A percentile compares a stretch with the other conserved stretches of the same genome.
phyloP scores from a whole-genome alignment of 2,113 vertebrate genomes.

The Sarotherodon lohbergeri region DNA sequence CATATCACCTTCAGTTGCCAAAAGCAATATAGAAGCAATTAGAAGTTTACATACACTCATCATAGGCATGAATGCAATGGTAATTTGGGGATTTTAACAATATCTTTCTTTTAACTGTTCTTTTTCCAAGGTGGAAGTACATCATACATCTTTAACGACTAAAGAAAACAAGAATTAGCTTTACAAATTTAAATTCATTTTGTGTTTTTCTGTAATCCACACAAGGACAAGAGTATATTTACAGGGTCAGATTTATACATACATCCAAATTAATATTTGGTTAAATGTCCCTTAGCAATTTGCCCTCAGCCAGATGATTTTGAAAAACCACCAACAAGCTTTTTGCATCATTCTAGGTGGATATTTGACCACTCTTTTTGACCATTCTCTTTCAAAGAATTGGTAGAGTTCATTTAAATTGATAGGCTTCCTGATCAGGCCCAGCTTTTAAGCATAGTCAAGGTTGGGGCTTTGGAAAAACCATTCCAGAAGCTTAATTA shows the following conservation, averaged over 20 bases:
- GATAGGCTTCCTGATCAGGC: neutral
- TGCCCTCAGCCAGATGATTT: neutral
- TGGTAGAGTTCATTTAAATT: neutral
- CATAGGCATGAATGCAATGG: neutral
- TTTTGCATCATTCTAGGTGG: neutral
- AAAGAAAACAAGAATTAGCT: neutral
- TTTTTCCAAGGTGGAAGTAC: neutral
- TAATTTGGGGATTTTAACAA: neutral
- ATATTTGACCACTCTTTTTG: neutral
- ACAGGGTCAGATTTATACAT: neutral
- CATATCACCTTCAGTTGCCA: neutral
- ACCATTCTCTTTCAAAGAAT: neutral
- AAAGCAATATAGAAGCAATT: neutral
- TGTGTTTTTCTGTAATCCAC: neutral
- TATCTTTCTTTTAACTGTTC: neutral
- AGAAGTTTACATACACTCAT: neutral
- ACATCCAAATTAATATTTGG: neutral
- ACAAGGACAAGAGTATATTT: neutral
- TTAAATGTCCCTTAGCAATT: neutral
- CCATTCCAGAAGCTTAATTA: accelerated
- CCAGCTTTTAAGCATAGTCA: neutral
- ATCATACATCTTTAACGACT: neutral
- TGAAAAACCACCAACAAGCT: neutral
- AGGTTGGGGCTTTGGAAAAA: accelerated
- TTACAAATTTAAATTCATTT: neutral